Percentiles rank a stretch among this genome's conserved stretches.
Conservation (phyloP, 1,140 invertebrate species). For the Cotesia typhae region DNA sequence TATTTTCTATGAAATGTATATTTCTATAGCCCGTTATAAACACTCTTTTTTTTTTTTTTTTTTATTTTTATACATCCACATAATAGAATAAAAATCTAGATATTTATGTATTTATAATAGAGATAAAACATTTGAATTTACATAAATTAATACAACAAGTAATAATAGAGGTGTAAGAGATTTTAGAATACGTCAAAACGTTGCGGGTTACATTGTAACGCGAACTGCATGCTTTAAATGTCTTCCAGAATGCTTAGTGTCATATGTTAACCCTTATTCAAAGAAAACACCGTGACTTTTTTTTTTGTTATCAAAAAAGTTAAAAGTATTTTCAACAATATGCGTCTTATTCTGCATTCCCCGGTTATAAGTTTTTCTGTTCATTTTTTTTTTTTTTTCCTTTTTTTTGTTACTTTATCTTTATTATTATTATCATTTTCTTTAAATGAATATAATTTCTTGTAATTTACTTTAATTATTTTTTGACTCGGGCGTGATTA, state of each 20-base stretch:
- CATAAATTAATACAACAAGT: neutral
- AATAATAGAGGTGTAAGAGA: slow-evolving; percentile 5
- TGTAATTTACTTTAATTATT: slow-evolving; percentile 20
- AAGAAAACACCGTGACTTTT: slow-evolving; percentile 23
- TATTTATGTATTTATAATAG: slow-evolving; percentile 8
- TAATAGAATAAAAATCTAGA: no score
- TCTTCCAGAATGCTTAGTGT: slow-evolving; percentile 65
- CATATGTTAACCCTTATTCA: slow-evolving; percentile 21
- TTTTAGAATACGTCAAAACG: slow-evolving; percentile 13
- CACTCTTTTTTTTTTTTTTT: neutral
- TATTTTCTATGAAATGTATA: neutral
- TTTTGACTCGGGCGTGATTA: slow-evolving; percentile 19
- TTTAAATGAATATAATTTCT: slow-evolving; percentile 20
- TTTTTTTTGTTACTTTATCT: neutral
- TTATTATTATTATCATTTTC: slow-evolving; percentile 1
- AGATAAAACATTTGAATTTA: neutral
- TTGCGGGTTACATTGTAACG: slow-evolving; percentile 33
- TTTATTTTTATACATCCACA: no score
- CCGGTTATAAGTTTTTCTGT: slow-evolving; percentile 28
- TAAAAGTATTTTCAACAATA: slow-evolving; percentile 10
- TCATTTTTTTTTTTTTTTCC: slow-evolving; percentile 21
- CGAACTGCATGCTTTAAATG: slow-evolving; percentile 66
- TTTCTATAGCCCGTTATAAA: neutral
- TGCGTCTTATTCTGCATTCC: slow-evolving; percentile 26
- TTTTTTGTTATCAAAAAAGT: neutral